A percentile compares a stretch with the other conserved stretches of the same genome.
Conservation (phyloP, 2,888 invertebrate genomes). For the Platynereis dumerilii region DNA sequence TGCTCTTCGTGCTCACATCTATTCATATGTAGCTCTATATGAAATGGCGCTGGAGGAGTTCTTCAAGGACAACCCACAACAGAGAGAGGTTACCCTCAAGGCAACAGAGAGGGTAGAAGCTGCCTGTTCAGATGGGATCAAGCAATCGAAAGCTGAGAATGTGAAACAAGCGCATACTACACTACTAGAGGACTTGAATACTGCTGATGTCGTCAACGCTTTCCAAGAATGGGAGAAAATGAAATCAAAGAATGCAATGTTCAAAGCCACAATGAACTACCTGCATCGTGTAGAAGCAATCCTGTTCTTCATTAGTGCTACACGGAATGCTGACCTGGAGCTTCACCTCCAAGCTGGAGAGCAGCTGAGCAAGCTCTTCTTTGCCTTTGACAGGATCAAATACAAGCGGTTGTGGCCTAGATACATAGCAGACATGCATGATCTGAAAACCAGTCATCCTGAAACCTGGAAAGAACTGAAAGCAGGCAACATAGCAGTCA, state of each 20-base stretch:
- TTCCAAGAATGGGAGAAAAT: not conserved
- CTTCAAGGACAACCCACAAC: slow-evolving; percentile 28
- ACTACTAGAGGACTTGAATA: not conserved
- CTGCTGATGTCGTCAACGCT: not conserved
- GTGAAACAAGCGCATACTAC: not conserved
- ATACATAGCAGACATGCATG: slow-evolving; percentile 28
- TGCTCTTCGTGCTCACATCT: slow-evolving; percentile 16
- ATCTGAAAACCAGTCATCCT: too few relatives aligned
- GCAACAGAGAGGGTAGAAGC: not conserved
- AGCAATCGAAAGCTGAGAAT: not conserved
- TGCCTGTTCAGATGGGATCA: not conserved
- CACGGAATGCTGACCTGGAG: slow-evolving; percentile 29
- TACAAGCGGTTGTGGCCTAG: slow-evolving; percentile 21
- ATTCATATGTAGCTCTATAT: slow-evolving; percentile 26
- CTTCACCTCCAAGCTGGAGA: slow-evolving; percentile 34
- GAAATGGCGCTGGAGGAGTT: slow-evolving; percentile 29
- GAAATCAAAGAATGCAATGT: not conserved
- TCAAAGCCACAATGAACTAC: not conserved
- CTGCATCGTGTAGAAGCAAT: not conserved
- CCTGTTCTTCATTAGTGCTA: too few relatives aligned
- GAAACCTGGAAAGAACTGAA: too few relatives aligned
- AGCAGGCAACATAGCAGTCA: too few relatives aligned
- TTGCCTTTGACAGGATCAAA: slow-evolving; percentile 29
- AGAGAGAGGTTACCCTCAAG: slow-evolving; percentile 22
- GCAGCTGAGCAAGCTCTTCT: slow-evolving; percentile 30